These are phyloP conservation scores for Pogonomyrmex californicus DNA, from an alignment of 1,140 invertebrate genomes.

Conservation along the genomic window DNA sequence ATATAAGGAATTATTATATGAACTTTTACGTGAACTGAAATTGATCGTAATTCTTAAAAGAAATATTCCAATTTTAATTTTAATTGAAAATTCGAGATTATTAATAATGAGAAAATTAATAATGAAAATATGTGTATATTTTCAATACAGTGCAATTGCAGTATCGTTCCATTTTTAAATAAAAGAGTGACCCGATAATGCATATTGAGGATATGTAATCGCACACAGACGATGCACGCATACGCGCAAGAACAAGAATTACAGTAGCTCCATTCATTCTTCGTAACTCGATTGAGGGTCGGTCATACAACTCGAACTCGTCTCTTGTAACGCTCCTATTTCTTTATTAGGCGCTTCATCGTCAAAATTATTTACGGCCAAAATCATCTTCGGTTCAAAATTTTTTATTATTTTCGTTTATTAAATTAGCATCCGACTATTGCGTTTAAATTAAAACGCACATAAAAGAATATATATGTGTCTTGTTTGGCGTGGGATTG, in stretches of 20 bases:
- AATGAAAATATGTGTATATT: background rate
- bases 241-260: slow-evolving; percentile 62
- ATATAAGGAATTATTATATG: background rate
- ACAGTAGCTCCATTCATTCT: slow-evolving; percentile 79
- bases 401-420: background rate
- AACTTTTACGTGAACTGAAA: background rate
- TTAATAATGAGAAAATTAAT: background rate
- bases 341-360: slow-evolving; percentile 50
- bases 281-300: slow-evolving; percentile 74
- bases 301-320: slow-evolving; percentile 34
- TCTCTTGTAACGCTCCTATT: slow-evolving; percentile 62
- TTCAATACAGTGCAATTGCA: background rate
- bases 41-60: background rate
- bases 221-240: slow-evolving; percentile 36
- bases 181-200: slow-evolving; percentile 56
- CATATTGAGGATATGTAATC: slow-evolving; percentile 53
- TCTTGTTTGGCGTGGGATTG: background rate
- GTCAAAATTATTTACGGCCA: background rate
- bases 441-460: background rate
- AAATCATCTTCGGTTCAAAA: background rate
- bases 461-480: background rate
- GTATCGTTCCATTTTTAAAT: slow-evolving; percentile 25
- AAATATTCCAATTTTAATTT: background rate
- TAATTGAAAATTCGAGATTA: background rate
- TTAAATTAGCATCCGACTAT: background rate